Evolutionary conservation across 92 coral and sea anemone genomes (phyloP).

Genomic region (Ricordea florida): DNA sequence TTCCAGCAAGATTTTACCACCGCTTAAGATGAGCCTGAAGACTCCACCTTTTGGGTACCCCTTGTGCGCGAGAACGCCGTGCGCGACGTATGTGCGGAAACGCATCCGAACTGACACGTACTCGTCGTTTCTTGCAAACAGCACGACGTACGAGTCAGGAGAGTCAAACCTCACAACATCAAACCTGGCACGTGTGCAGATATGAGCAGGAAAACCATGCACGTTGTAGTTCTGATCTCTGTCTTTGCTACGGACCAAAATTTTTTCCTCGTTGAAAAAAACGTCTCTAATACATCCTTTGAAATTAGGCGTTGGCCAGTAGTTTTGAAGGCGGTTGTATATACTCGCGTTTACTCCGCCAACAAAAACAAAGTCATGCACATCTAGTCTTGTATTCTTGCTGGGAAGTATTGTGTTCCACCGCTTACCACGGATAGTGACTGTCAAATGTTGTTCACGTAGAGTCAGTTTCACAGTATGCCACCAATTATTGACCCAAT

Average conservation of each 20-base stretch:
- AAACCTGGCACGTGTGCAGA: constrained; percentile 44
- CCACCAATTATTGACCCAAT: constrained; percentile 83
- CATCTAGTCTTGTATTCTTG: constrained; percentile 35
- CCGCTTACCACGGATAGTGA: constrained; percentile 41
- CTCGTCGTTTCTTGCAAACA: constrained; percentile 31
- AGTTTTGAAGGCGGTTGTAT: constrained; percentile 45
- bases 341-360: constrained; percentile 73
- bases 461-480: constrained; percentile 59
- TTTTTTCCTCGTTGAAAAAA: constrained; percentile 44
- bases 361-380: constrained; percentile 60
- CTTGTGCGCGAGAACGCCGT: constrained; percentile 71
- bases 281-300: constrained; percentile 80
- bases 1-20: constrained; percentile 45
- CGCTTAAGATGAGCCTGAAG: constrained; percentile 8
- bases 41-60: constrained; percentile 35
- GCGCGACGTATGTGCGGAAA: constrained; percentile 77
- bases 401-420: constrained; percentile 5
- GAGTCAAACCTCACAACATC: constrained; percentile 68
- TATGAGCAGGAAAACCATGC: constrained; percentile 27
- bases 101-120: constrained; percentile 55
- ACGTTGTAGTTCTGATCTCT: constrained; percentile 25
- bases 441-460: constrained; percentile 3
- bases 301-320: constrained; percentile 56
- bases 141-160: constrained; percentile 30
- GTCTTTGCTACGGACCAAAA: constrained; percentile 43